Conservation (phyloP, 2,888 invertebrate species). For the Mantis religiosa region DNA sequence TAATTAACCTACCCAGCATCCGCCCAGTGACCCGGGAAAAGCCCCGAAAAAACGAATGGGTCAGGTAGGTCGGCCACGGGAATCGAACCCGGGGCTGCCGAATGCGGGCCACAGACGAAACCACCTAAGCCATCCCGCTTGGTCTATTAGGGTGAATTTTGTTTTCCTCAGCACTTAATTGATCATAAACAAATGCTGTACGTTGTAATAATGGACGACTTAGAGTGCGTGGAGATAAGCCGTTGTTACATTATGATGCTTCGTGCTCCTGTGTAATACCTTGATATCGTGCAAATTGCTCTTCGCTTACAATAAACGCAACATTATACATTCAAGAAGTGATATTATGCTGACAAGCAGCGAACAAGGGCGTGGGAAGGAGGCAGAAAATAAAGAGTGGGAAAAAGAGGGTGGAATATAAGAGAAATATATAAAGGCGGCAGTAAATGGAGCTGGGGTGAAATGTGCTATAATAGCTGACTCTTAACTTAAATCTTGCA, state of each 20-base stretch:
- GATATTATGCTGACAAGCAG: constrained; percentile 15
- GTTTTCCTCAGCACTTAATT: no score
- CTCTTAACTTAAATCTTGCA: constrained; percentile 3
- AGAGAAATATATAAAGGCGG: background rate
- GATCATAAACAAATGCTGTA: no score
- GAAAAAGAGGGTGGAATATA: background rate
- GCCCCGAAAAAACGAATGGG: no score
- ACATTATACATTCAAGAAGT: constrained; percentile 20
- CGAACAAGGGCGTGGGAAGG: background rate
- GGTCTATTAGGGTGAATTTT: no score
- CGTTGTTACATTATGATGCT: background rate
- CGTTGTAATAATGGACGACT: no score
- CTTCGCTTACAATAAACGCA: constrained; percentile 24
- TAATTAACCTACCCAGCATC: no score
- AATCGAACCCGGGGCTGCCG: no score
- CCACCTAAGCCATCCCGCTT: no score
- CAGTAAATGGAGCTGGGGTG: background rate
- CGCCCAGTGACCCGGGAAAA: no score
- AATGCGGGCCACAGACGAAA: no score
- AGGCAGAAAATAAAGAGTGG: background rate
- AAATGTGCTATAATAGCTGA: background rate
- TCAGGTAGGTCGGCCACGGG: no score
- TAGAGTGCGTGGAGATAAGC: background rate
- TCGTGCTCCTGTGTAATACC: constrained; percentile 13
- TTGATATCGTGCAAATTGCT: constrained; percentile 24